phyloP scores from a whole-genome alignment of 2,797 vertebrate genomes.

The Sebastes trivittatus region DNA sequence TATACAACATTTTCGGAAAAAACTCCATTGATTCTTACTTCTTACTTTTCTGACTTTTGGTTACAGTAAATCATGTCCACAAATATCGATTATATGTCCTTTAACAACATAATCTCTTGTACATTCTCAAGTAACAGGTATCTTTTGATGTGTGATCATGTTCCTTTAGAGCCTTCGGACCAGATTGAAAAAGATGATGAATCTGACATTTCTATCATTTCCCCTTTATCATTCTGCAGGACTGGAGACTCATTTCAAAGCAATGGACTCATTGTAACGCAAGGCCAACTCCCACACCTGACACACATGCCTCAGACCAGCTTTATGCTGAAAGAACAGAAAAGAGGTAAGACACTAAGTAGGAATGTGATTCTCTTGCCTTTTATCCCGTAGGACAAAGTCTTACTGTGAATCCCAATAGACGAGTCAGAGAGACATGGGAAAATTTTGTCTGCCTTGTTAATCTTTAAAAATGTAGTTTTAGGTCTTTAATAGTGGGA shows the following conservation, averaged over 20 bases:
- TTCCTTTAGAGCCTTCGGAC: slow-evolving; percentile 16
- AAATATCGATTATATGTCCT: background rate
- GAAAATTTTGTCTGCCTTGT: background rate
- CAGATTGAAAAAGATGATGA: slow-evolving; percentile 32
- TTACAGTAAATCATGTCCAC: background rate
- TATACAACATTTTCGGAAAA: background rate
- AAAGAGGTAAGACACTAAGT: background rate
- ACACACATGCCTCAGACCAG: background rate
- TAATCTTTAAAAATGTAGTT: slow-evolving; percentile 34
- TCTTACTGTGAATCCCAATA: background rate
- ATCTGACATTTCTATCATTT: slow-evolving; percentile 20
- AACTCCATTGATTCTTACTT: background rate
- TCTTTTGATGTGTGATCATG: background rate
- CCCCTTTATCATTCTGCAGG: background rate
- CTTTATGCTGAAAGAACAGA: background rate
- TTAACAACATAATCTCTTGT: too few species aligned
- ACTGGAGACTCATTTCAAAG: background rate
- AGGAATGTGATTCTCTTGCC: background rate
- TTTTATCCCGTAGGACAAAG: background rate
- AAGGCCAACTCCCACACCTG: background rate
- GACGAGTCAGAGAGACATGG: background rate
- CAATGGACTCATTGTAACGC: background rate
- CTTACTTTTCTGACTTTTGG: background rate
- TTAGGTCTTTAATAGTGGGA: slow-evolving; percentile 25
- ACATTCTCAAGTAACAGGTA: background rate